phyloP scores from a whole-genome alignment of 2,888 invertebrate genomes.

The Amblyjoppa proteus region DNA sequence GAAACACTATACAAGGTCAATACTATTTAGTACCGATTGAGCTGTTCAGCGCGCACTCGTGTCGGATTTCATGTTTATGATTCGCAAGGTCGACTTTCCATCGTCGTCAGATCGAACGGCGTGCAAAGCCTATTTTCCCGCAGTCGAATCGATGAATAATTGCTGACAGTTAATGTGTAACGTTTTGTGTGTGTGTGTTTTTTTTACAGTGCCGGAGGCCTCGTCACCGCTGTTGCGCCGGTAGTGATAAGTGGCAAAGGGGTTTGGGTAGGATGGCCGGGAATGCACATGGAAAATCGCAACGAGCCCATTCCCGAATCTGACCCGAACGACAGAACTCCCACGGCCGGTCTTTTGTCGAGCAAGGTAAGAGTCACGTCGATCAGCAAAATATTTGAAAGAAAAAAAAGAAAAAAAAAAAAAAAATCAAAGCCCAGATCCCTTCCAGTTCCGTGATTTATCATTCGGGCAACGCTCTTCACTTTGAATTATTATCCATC shows the following conservation, averaged over 20 bases:
- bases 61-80: conserved; percentile 39
- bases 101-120: not conserved
- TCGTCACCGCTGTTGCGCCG: conserved; percentile 96
- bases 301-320: conserved; percentile 94
- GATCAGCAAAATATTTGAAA: not conserved
- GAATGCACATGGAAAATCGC: conserved; percentile 92
- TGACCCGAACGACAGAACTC: conserved; percentile 93
- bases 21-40: conserved; percentile 54
- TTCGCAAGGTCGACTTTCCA: conserved; percentile 20
- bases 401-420: not conserved
- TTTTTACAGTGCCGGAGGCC: conserved; percentile 92
- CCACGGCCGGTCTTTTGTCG: conserved; percentile 94
- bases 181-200: not conserved
- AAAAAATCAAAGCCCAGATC: not conserved
- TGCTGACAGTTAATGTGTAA: not conserved
- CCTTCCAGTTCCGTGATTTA: not conserved
- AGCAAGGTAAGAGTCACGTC: conserved; percentile 88
- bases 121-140: not conserved
- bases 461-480: not conserved
- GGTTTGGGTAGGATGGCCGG: conserved; percentile 97
- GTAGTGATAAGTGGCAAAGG: conserved; percentile 94
- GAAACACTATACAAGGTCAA: conserved; percentile 61
- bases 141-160: not conserved
- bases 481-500: not conserved
- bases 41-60: conserved; percentile 59